Evolutionary conservation across 92 coral and sea anemone genomes (phyloP), one percentile per base, ranked within the genome.

Genomic region (Pocillopora grandis): DNA sequence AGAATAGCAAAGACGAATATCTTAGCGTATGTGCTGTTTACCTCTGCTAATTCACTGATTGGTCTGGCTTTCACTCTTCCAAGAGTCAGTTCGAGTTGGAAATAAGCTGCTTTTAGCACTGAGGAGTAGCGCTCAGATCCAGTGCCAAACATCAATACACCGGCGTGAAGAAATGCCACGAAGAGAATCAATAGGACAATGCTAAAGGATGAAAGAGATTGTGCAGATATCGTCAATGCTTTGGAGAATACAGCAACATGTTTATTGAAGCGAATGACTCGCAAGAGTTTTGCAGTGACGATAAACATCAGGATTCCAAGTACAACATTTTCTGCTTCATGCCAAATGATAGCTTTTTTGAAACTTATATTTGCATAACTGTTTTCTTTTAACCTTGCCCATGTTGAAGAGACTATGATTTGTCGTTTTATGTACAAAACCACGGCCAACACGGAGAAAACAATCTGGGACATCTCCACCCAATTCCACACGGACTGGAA

Each of bases 401-500:
- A 87, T 13, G 88, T 88, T 3, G 77, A 84, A 37, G 76, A 19
- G 61, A 86, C 75, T 68, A 62, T 78, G 62, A 18, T 27, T 10
- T 63, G 27, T 69, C 88, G 88, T 2, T 87, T 23, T 57, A 92
- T 69, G 72, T 92, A 77, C 62, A 83, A 73, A 55, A 76, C 80
- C 18, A 92, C 86, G 58, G 92, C 93, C 1, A 71, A 36, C 10
- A 73, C n/a, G 8, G 93, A 88, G 10, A 89, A 61, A 31, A 79
- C 31, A 19, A 87, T 82, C 67, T 92, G 95, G 2, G 90, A 37
- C 35, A 92, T 77, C 66, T 92, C 95, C 56, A 92, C 27, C 93
- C 91, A 92, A 37, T 92, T 92, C 95, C 95, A 92, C 2, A 87
- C 9, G 21, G 59, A 55, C n/a, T 66, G 84, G 66, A 92, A 92